Base-by-base conservation (phyloP, 2,888 invertebrate species). In the Tethea ocularis region DNA sequence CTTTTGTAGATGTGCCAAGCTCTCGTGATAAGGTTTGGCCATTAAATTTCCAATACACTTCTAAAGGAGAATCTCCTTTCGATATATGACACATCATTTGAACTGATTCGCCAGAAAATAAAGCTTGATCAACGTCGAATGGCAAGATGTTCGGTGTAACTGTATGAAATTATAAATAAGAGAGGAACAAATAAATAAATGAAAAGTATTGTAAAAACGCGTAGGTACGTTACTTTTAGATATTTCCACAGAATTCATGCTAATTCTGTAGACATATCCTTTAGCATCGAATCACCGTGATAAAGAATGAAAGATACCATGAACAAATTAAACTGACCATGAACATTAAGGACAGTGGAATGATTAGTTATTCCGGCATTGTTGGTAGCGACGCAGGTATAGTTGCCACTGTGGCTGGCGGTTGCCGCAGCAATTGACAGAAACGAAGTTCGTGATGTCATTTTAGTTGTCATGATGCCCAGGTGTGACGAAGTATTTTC, bases 301-400 rank as follows among this genome's bases (percentile, higher is more conserved):
- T 65, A 60, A 59, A 68, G 63, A 46, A 63, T 52, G 65, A 68
- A 71, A 63, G 62, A 66, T 62, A 69, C 59, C 67, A 80, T 78
- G 80, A 82, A 60, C 66, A 74, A 79, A 83, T 79, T 65, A 82
- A 88, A 92, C 92, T 91, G 88, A 93, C 93, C 93, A 87, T 93
- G 93, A 84, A 93, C 93, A 77, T 93, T 93, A 82, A 90, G 87
- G 83, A 88, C 86, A 94, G 96, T 94, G 75, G 95, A 94, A 85
- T 95, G 94, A 80, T 95, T 95, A 77, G 95, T 93, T 62, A 89
- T 93, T 74, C 97, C 97, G 66, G 96, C 97, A 73, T 85, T 91
- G 91, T 97, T 97, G 66, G 93, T 91, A 38, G 96, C 97, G 69
- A 95, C 94, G 85, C 97, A 97, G 66, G 96, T 96, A 80, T 96